phyloP scores from a whole-genome alignment of 2,113 vertebrate genomes.

The Tenrec ecaudatus region DNA sequence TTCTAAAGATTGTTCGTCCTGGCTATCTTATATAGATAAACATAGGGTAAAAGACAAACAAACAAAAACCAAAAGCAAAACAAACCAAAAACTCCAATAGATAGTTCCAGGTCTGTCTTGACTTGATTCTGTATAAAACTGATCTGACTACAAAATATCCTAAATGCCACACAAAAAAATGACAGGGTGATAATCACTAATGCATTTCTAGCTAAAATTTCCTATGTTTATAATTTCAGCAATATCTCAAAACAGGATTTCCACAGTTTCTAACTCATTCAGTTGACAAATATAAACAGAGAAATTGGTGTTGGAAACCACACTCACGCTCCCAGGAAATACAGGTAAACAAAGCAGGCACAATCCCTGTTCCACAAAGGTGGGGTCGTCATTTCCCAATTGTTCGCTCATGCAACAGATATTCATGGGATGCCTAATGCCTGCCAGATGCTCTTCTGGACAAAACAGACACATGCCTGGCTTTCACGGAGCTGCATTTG shows the following conservation, averaged over 20 bases:
- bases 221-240: neutral
- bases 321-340: neutral
- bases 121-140: slow-evolving; percentile 1
- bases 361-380: neutral
- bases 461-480: neutral
- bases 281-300: neutral
- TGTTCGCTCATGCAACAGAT: neutral
- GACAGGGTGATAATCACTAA: neutral
- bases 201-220: neutral
- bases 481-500: neutral
- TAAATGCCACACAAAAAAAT: neutral
- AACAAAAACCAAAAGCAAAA: no score
- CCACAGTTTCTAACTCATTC: neutral
- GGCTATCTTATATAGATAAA: no score
- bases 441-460: neutral
- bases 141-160: slow-evolving; percentile 13
- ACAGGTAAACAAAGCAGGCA: neutral
- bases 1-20: no score
- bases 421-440: neutral
- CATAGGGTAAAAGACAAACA: no score
- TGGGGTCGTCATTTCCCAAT: neutral
- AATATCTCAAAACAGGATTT: neutral
- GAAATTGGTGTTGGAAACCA: neutral
- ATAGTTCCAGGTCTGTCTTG: no score
- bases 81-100: no score